A percentile compares a stretch with the other conserved stretches of the same genome.
Evolutionary conservation across 1,140 invertebrate genomes (phyloP).

Genomic region (Diabrotica undecimpunctata): DNA sequence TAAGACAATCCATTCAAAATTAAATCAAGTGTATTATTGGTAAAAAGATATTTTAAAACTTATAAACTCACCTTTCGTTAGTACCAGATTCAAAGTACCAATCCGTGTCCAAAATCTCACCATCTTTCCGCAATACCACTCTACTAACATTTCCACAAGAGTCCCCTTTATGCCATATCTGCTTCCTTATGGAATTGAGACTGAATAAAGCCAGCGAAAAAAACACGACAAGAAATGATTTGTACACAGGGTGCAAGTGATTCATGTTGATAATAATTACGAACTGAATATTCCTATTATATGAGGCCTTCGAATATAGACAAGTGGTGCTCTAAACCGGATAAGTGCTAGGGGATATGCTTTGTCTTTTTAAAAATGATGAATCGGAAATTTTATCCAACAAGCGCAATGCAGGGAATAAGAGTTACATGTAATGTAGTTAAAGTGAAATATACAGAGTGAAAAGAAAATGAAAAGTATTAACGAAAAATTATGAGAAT

Average conservation of each 20-base stretch:
- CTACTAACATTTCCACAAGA: background rate
- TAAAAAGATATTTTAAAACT: background rate
- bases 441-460: too few relatives aligned
- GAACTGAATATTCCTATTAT: background rate
- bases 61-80: background rate
- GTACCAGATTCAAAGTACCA: background rate
- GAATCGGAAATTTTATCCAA: background rate
- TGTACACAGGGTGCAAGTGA: background rate
- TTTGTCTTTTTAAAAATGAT: background rate
- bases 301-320: background rate
- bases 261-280: background rate
- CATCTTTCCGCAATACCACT: background rate
- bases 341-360: background rate
- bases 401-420: too few relatives aligned
- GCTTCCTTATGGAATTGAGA: background rate
- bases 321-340: background rate
- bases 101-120: background rate
- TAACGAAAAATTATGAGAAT: too few relatives aligned
- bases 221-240: background rate
- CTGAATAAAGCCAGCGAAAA: background rate
- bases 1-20: too few relatives aligned
- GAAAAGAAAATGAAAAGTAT: too few relatives aligned
- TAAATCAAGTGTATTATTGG: too few relatives aligned
- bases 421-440: too few relatives aligned
- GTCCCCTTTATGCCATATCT: background rate